Evolutionary conservation across 2,888 invertebrate genomes (phyloP).

Genomic region (Acleris holmiana): DNA sequence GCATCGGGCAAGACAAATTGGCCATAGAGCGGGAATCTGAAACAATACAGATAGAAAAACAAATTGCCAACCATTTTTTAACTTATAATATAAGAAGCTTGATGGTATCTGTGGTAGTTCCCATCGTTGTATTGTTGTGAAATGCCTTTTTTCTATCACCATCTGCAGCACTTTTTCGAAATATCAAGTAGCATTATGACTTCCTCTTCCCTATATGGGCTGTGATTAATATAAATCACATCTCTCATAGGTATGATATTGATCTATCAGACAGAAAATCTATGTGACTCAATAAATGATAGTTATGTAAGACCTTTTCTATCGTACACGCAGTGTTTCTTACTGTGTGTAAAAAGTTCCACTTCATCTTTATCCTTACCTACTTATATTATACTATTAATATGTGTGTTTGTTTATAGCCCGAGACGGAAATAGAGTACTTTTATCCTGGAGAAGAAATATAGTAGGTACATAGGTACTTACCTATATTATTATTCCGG

Average conservation of each 20-base stretch:
- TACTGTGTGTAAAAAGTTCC: too few relatives aligned
- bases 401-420: too few relatives aligned
- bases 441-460: too few relatives aligned
- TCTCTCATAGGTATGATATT: conserved; percentile 7
- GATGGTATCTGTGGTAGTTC: conserved; percentile 31
- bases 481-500: too few relatives aligned
- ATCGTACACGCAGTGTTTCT: not conserved
- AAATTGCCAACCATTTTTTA: conserved; percentile 36
- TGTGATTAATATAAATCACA: conserved; percentile 7
- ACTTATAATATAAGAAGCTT: conserved; percentile 28
- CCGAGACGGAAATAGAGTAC: too few relatives aligned
- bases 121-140: conserved; percentile 32
- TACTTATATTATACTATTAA: too few relatives aligned
- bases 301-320: not conserved
- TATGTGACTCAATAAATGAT: not conserved
- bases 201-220: conserved; percentile 20
- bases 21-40: conserved; percentile 32
- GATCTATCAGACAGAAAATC: conserved; percentile 7
- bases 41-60: conserved; percentile 38
- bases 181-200: conserved; percentile 7
- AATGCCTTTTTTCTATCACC: conserved; percentile 26
- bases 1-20: conserved; percentile 36
- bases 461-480: too few relatives aligned
- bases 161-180: conserved; percentile 27
- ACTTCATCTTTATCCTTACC: too few relatives aligned